These are phyloP conservation scores for Phalacrocorax carbo DNA, from an alignment of 2,113 vertebrate genomes.

Conservation along the genomic window DNA sequence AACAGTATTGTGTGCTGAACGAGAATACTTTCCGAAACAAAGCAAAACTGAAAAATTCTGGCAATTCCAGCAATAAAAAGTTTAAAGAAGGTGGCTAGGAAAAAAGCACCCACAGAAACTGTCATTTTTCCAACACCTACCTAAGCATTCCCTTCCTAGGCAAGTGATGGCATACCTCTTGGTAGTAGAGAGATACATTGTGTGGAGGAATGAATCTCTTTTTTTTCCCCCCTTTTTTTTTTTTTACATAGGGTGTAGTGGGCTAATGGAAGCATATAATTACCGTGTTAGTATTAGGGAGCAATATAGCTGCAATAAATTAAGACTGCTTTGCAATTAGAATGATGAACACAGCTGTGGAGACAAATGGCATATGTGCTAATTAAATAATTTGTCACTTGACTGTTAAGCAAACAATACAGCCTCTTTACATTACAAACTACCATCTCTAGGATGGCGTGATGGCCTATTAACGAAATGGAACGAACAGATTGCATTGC, in stretches of 20 bases:
- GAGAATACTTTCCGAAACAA: neutral
- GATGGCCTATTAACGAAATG: constrained; percentile 63
- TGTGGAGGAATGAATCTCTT: constrained; percentile 49
- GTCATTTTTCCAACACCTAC: neutral
- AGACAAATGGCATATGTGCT: constrained; percentile 79
- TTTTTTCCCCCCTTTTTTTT: neutral
- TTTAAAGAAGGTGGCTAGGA: neutral
- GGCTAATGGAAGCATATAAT: constrained; percentile 66
- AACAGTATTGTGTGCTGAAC: neutral
- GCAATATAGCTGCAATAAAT: constrained; percentile 75
- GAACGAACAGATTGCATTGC: constrained; percentile 32
- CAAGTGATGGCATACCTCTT: neutral
- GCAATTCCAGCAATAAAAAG: neutral
- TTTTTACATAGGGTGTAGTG: constrained; percentile 33
- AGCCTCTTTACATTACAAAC: constrained; percentile 70
- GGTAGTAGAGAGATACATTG: neutral
- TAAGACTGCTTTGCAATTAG: constrained; percentile 78
- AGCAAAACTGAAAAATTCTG: neutral
- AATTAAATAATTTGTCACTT: constrained; percentile 87
- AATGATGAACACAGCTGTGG: constrained; percentile 76
- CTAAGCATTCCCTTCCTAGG: neutral
- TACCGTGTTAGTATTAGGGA: constrained; percentile 69
- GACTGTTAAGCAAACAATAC: constrained; percentile 79
- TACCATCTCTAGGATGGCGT: constrained; percentile 54
- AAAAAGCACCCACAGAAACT: neutral